These are phyloP conservation scores for Leptinotarsa defecta DNA, from an alignment of 1,140 invertebrate genomes.

Conservation along the genomic window DNA sequence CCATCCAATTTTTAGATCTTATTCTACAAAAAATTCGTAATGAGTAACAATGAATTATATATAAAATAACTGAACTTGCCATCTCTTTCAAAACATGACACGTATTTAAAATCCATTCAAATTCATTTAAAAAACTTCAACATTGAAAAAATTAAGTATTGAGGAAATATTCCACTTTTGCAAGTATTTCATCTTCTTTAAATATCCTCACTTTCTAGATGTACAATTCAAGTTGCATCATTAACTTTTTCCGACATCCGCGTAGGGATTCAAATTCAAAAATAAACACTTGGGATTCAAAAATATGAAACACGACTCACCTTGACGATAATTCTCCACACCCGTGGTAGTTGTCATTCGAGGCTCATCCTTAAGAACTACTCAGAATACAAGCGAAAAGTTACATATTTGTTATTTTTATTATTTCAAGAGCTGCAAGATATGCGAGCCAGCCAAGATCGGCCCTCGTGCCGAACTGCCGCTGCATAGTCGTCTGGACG, in stretches of 20 bases:
- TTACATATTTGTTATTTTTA: conserved; percentile 29
- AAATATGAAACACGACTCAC: conserved; percentile 14
- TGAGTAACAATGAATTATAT: no score
- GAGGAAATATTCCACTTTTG: no score
- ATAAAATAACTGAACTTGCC: no score
- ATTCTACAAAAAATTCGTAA: no score
- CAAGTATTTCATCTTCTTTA: no score
- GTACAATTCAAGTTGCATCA: background rate
- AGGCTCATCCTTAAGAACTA: conserved; percentile 29
- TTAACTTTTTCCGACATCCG: background rate
- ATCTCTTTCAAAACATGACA: no score
- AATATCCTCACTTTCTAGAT: background rate
- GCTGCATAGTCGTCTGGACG: conserved; percentile 40
- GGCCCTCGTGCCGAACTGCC: conserved; percentile 38
- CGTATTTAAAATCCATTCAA: no score
- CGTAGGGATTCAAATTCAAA: background rate
- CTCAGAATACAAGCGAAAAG: conserved; percentile 27
- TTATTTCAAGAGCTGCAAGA: conserved; percentile 13
- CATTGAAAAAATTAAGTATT: no score
- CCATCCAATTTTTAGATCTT: no score
- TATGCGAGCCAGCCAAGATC: conserved; percentile 23
- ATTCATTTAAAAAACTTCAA: no score
- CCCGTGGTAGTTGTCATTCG: conserved; percentile 18
- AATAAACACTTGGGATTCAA: background rate
- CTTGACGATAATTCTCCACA: conserved; percentile 23